A percentile compares a stretch with the other conserved stretches of the same genome.
These are phyloP conservation scores for Lasiurus cinereus DNA, from an alignment of 2,113 vertebrate species.

Conservation along the genomic window DNA sequence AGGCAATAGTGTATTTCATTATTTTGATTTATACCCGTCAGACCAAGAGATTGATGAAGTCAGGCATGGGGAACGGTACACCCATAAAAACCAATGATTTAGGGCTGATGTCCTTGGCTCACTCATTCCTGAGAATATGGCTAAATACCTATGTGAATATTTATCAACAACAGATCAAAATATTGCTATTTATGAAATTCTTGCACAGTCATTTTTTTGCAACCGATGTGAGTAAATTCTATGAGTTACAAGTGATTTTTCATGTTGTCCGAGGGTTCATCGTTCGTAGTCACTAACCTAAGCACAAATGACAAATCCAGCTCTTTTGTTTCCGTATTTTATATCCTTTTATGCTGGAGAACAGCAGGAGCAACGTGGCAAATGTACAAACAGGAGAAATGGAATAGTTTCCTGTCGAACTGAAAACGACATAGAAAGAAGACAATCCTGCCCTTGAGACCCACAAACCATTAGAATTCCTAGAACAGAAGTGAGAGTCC, in stretches of 20 bases:
- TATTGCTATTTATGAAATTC: background rate
- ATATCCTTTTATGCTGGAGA: background rate
- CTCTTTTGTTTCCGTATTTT: background rate
- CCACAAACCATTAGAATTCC: background rate
- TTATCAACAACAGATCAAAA: background rate
- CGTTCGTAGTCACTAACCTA: background rate
- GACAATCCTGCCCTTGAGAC: background rate
- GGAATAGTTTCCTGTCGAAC: background rate
- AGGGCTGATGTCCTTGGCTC: background rate
- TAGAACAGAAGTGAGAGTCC: background rate
- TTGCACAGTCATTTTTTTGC: background rate
- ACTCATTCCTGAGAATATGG: background rate
- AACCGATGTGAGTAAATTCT: background rate
- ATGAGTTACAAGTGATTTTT: background rate
- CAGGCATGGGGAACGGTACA: background rate
- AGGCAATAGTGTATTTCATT: background rate
- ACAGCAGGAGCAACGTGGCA: background rate
- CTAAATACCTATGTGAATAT: background rate
- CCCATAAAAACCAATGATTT: background rate
- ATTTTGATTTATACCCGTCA: background rate
- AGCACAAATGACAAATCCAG: background rate
- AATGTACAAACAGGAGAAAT: background rate
- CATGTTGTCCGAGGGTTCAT: background rate
- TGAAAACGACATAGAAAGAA: background rate
- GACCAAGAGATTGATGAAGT: background rate